Evolutionary conservation across 2,888 invertebrate species (phyloP).

Genomic region (Erebia ligea): DNA sequence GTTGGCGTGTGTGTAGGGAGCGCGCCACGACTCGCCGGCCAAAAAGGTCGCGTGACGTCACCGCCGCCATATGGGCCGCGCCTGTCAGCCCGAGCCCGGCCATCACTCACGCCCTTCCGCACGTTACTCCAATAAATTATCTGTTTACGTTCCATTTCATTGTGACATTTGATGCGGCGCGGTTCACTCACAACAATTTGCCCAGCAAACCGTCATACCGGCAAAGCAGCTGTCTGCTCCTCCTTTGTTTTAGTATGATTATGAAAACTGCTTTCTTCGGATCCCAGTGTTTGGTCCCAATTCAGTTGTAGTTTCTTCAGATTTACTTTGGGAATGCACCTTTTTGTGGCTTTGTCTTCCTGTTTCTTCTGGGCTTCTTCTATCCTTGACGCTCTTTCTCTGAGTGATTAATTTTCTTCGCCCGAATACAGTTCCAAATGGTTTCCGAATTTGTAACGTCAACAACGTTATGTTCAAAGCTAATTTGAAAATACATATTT

Average conservation of each 20-base stretch:
- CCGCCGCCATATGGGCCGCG: slow-evolving; percentile 72
- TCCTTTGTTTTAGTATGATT: not conserved
- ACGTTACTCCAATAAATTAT: slow-evolving; percentile 55
- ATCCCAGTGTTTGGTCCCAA: not conserved
- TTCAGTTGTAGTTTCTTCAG: not conserved
- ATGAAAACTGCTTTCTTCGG: not conserved
- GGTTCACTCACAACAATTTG: slow-evolving; percentile 19
- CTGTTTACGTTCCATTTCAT: slow-evolving; percentile 51
- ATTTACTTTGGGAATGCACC: not conserved
- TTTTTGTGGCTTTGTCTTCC: too few relatives aligned
- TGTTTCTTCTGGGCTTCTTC: not conserved
- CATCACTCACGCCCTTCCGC: slow-evolving; percentile 62
- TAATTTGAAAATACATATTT: slow-evolving; percentile 5
- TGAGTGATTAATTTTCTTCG: not conserved
- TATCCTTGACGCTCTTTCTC: not conserved
- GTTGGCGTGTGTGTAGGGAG: slow-evolving; percentile 72
- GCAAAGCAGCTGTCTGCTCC: not conserved
- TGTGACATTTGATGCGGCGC: slow-evolving; percentile 41
- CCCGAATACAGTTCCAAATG: not conserved
- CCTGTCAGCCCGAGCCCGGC: slow-evolving; percentile 55
- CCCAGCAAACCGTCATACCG: slow-evolving; percentile 40
- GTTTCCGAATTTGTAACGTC: not conserved
- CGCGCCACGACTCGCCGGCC: slow-evolving; percentile 67
- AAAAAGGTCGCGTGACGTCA: slow-evolving; percentile 82
- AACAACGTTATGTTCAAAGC: not conserved